Evolutionary conservation across 2,888 invertebrate genomes (phyloP), one percentile per base, ranked within the genome.

Genomic region (Peribatodes rhomboidaria): DNA sequence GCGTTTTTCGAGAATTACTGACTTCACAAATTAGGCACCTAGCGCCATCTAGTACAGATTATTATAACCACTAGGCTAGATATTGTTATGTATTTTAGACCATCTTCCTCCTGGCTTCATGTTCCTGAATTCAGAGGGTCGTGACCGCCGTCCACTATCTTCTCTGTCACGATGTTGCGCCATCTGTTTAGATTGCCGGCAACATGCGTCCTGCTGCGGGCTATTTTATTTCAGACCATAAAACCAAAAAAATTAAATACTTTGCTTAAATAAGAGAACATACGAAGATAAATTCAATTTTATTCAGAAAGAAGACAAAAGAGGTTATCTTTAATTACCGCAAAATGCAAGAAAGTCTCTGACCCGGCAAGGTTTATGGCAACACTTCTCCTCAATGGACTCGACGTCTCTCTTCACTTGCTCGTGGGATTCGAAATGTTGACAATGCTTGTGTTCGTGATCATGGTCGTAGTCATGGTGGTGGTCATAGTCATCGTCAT

Each of bases 291-390:
- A 31, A n/a, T 13, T 0, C 1, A 14, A 31, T 13, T 50, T 50
- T 50, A 50, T 33, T 50, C 1, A 10, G 13, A 16, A 6, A 27
- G 11, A 47, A 11, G 8, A 11, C 11, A 8, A 16, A 11, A 27
- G 4, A 31, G n/a, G 8, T 46, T n/a, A 20, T 14, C 1, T 20
- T 54, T 31, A 41, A 13, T 54, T 27, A 31, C 33, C 61, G 35
- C 73, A 75, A 47, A 65, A 73, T n/a, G 47, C 47, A 10, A 64
- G n/a, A 10, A 75, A 67, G 8, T 75, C 75, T 58, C 67, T 67
- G n/a, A 73, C 56, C 18, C 56, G 55, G 42, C 77, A 77, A 1
- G 71, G 65, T 9, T 70, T 73, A 6, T 27, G 9, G 49, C 77
- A 78, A 47, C 77, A 77, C 37, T 54, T 49, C 0, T 69, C 73